A percentile compares a stretch with the other conserved stretches of the same genome.
These are phyloP conservation scores for Myopa tessellatipennis DNA, from an alignment of 2,888 invertebrate genomes.

Conservation along the genomic window DNA sequence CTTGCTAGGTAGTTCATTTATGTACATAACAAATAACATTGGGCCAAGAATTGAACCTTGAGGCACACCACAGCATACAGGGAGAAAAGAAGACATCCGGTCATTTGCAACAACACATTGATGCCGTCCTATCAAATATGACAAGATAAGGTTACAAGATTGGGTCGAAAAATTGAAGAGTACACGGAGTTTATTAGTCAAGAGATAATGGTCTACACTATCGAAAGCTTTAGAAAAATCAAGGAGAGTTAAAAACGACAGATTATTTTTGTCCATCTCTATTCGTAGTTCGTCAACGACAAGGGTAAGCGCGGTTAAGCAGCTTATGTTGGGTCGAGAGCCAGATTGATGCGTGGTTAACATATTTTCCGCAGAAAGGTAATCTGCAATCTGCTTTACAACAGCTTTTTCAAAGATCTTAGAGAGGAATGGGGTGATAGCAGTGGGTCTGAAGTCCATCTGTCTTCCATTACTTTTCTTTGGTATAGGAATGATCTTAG, in stretches of 20 bases:
- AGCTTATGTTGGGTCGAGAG: background rate
- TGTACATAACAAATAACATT: no score
- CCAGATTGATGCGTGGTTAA: no score
- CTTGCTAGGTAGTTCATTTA: no score
- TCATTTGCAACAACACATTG: background rate
- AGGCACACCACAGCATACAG: background rate
- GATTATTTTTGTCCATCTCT: background rate
- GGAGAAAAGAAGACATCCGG: background rate
- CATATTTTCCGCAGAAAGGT: no score
- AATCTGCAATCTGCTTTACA: background rate
- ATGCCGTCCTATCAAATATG: background rate
- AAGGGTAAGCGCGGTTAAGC: background rate
- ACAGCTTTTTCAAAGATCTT: no score
- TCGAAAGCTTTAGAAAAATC: slow-evolving; percentile 10
- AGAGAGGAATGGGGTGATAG: no score
- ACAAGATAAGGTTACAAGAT: slow-evolving; percentile 14
- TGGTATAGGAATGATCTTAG: background rate
- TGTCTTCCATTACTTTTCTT: background rate
- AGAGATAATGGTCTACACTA: background rate
- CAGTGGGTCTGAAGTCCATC: background rate
- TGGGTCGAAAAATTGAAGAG: background rate
- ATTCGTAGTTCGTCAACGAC: background rate
- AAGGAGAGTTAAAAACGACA: background rate
- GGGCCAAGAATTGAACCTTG: background rate
- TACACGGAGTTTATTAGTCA: background rate